A percentile compares a stretch with the other conserved stretches of the same genome.
Conservation (phyloP, 2,888 invertebrate species). For the Pachydiplax longipennis region DNA sequence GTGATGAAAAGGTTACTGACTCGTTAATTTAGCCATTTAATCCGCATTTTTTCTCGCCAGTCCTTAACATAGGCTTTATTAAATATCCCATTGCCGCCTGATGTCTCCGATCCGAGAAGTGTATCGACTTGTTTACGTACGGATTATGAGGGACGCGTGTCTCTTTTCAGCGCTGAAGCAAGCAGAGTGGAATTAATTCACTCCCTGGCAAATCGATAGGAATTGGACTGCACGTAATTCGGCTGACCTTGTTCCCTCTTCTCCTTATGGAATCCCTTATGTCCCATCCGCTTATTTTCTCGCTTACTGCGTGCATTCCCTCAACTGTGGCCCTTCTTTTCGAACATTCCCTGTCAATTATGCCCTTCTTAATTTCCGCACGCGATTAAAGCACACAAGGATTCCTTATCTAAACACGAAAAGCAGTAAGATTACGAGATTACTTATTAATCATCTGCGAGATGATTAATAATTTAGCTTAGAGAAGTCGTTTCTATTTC, state of each 20-base stretch:
- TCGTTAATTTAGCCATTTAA: too few relatives aligned
- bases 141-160: not conserved
- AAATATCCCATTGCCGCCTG: too few relatives aligned
- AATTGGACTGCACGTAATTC: not conserved
- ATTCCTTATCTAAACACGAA: too few relatives aligned
- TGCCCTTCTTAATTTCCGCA: not conserved
- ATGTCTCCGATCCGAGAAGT: too few relatives aligned
- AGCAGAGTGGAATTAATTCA: not conserved
- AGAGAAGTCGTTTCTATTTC: too few relatives aligned
- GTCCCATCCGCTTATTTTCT: not conserved
- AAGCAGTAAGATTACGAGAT: too few relatives aligned
- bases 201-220: not conserved
- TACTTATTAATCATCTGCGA: too few relatives aligned
- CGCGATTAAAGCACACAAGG: not conserved
- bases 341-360: not conserved
- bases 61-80: too few relatives aligned
- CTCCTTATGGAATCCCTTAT: not conserved
- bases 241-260: not conserved
- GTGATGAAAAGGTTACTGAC: too few relatives aligned
- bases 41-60: too few relatives aligned
- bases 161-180: not conserved
- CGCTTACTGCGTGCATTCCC: not conserved
- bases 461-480: too few relatives aligned
- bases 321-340: not conserved
- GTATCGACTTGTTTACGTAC: too few relatives aligned